These are phyloP conservation scores for Falco berigora DNA, from an alignment of 2,797 vertebrate genomes.

Conservation along the genomic window DNA sequence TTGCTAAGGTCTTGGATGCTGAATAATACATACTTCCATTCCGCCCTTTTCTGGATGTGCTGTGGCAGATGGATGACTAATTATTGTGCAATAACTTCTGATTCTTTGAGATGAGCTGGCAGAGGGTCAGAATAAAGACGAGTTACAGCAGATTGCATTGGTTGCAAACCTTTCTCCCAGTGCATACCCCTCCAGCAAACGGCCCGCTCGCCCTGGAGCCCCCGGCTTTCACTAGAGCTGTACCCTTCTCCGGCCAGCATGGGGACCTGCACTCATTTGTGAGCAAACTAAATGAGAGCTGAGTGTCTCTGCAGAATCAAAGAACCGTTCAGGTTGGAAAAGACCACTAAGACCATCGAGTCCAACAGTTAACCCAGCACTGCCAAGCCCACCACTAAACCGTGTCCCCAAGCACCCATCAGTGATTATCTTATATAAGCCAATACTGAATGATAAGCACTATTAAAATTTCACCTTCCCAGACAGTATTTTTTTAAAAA, in stretches of 20 bases:
- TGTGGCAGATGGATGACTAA: neutral
- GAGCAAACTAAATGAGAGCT: neutral
- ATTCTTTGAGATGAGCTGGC: neutral
- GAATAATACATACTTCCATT: neutral
- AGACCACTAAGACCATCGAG: no score
- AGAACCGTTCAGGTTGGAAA: no score
- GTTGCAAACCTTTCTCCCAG: neutral
- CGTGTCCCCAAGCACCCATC: neutral
- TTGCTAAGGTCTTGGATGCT: neutral
- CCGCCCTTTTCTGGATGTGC: neutral
- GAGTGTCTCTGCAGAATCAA: neutral
- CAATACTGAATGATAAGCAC: neutral
- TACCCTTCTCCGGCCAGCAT: rapidly evolving
- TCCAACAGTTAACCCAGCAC: no score
- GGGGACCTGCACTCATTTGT: neutral
- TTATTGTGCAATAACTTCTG: neutral
- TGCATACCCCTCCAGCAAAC: rapidly evolving
- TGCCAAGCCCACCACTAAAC: no score
- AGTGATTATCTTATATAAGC: neutral
- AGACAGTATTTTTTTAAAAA: neutral
- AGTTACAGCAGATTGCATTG: neutral
- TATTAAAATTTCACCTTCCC: neutral
- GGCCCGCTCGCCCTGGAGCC: rapidly evolving
- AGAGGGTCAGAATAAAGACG: neutral
- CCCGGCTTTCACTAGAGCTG: neutral